A percentile compares a stretch with the other conserved stretches of the same genome.
phyloP scores from a whole-genome alignment of 2,113 vertebrate species.

The Sterrhoptilus dennistouni region DNA sequence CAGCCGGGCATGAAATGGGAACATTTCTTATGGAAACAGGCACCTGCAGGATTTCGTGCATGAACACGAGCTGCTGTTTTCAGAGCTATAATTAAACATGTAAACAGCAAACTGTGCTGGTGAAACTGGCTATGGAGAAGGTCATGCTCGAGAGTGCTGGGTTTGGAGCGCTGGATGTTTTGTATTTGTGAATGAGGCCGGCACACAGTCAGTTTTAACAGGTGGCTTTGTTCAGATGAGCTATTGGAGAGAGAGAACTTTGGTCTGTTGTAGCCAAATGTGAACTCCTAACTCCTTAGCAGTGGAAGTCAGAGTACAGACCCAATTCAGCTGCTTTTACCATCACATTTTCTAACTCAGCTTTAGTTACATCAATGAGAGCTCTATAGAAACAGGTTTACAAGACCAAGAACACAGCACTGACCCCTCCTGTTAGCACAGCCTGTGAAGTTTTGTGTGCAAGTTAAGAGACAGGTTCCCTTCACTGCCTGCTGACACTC shows the following conservation, averaged over 20 bases:
- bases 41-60: conserved; percentile 1
- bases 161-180: not conserved
- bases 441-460: not conserved
- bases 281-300: not conserved
- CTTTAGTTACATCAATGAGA: not conserved
- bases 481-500: not conserved
- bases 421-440: not conserved
- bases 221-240: conserved; percentile 10
- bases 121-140: not conserved
- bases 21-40: conserved; percentile 21
- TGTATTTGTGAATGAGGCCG: not conserved
- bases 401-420: not conserved
- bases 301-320: not conserved
- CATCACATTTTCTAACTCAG: not conserved
- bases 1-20: conserved; percentile 42
- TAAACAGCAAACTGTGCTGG: not conserved
- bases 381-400: not conserved
- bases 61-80: not conserved
- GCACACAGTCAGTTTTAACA: not conserved
- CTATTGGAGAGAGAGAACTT: not conserved
- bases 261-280: not conserved
- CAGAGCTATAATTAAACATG: conserved; percentile 29
- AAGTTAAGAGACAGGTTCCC: not conserved
- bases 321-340: not conserved
- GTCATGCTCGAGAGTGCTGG: not conserved